Conservation (phyloP, 2,113 vertebrate species). For the Ptychochromis oligacanthus region DNA sequence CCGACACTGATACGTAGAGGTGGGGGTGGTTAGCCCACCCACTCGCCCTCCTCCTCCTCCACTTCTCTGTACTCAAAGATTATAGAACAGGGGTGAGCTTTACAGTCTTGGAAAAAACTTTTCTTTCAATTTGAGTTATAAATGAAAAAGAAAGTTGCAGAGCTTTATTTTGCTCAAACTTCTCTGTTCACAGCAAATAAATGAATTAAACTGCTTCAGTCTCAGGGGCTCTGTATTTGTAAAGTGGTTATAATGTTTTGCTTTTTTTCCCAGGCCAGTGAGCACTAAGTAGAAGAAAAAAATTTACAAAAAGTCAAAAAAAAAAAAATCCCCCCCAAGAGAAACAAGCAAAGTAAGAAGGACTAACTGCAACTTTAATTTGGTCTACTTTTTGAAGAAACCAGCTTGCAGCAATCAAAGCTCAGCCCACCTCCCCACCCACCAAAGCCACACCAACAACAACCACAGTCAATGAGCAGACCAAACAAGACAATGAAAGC, state of each 20-base stretch:
- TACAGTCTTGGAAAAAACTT: slow-evolving; percentile 28
- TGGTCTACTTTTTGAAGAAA: neutral
- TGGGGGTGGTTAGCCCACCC: slow-evolving; percentile 1
- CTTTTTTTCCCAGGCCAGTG: neutral
- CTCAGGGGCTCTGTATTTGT: neutral
- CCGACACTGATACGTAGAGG: slow-evolving; percentile 37
- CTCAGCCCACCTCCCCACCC: slow-evolving; percentile 43
- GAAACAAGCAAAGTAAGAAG: neutral
- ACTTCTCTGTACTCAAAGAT: neutral
- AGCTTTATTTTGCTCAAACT: neutral
- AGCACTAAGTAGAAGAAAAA: neutral
- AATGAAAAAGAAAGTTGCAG: neutral
- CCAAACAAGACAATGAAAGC: slow-evolving; percentile 16
- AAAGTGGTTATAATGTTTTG: slow-evolving; percentile 2
- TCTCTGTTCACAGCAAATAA: neutral
- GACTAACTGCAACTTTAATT: neutral
- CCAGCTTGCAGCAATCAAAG: slow-evolving; percentile 1
- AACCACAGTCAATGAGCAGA: slow-evolving; percentile 12
- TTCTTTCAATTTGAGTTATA: slow-evolving; percentile 17
- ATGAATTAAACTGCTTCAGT: neutral
- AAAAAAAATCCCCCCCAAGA: neutral
- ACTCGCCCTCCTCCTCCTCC: neutral
- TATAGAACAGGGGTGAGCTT: neutral
- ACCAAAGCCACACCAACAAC: slow-evolving; percentile 17
- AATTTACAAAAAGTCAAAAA: neutral